Base-by-base conservation (phyloP, 1,140 invertebrate genomes). In the Pogonognathellus flavescens region DNA sequence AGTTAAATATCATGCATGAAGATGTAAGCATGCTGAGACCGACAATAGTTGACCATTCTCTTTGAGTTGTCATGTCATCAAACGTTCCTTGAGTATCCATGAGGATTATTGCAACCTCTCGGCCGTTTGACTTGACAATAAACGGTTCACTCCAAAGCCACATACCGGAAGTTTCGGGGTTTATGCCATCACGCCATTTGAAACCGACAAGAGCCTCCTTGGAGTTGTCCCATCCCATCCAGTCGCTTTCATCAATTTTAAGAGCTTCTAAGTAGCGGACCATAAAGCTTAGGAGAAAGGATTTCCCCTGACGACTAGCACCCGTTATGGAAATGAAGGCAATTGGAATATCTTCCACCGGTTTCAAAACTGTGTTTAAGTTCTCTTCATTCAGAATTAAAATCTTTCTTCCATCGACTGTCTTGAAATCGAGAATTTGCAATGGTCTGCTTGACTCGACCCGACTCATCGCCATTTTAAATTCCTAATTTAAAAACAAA, bases 21-120 rank as follows among this genome's bases (percentile, higher is more conserved):
- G 89, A 88, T 11, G 89, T 84, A 88, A 91, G 90, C 16, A 90
- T 89, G 20, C 89, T 93, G 1, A 94, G 90, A 59, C 93, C 93
- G 90, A 94, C 93, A 25, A 94, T 92, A 50, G 93, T 93, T 5
- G 93, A 93, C 90, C 93, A 93, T 86, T 94, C 93, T 88, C 92
- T 91, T 9, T 94, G 92, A 41, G 93, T 94, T 82, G 93, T 91
- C 85, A 88, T 86, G 90, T 91, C 93, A 89, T 95, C 94, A 90
- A 94, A 95, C 10, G 93, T 92, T 53, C 94, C 94, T 25, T 60
- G 55, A n/a, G 82, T 83, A 57, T 83, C 80, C 80, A 81, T 53
- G 2, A 81, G 18, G 18, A 81, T 9, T 0, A 83, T 49, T 0
- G 82, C 82, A 83, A 83, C 41, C 41, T 83, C 62, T 41, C 16